Conservation (phyloP, 2,888 invertebrate genomes). For the Hetaerina titia region DNA sequence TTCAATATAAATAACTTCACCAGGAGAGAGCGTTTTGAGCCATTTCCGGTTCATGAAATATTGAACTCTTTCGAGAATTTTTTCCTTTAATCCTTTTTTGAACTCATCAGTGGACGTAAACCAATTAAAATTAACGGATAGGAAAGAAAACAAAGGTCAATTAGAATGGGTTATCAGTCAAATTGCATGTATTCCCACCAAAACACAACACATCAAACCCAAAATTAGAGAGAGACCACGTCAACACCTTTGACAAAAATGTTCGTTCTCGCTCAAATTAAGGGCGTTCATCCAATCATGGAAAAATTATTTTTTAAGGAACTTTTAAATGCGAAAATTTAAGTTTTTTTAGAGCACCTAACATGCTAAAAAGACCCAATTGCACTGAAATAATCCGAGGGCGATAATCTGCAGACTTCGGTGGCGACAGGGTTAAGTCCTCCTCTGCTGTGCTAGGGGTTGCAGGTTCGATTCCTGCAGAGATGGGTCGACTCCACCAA, state of each 20-base stretch:
- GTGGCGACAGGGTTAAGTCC: no score
- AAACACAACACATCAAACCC: background rate
- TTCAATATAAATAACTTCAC: background rate
- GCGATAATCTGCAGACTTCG: no score
- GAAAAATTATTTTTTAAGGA: no score
- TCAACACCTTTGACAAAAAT: background rate
- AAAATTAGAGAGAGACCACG: background rate
- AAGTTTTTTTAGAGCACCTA: no score
- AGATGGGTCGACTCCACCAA: no score
- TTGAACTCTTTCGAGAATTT: background rate
- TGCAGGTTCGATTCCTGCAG: no score
- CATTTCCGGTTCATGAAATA: background rate
- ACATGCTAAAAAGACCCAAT: no score
- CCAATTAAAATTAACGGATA: background rate
- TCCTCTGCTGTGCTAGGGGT: no score
- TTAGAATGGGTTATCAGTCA: background rate
- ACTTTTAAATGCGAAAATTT: no score
- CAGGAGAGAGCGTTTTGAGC: background rate
- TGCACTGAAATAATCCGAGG: no score
- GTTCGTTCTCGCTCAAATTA: background rate
- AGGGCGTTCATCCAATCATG: no score
- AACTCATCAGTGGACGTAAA: background rate
- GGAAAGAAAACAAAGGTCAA: background rate
- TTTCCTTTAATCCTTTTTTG: slow-evolving; percentile 6
- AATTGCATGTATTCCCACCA: background rate